Evolutionary conservation across 1,140 invertebrate species (phyloP), one percentile per base, ranked within the genome.

Genomic region (Drosophila erecta): DNA sequence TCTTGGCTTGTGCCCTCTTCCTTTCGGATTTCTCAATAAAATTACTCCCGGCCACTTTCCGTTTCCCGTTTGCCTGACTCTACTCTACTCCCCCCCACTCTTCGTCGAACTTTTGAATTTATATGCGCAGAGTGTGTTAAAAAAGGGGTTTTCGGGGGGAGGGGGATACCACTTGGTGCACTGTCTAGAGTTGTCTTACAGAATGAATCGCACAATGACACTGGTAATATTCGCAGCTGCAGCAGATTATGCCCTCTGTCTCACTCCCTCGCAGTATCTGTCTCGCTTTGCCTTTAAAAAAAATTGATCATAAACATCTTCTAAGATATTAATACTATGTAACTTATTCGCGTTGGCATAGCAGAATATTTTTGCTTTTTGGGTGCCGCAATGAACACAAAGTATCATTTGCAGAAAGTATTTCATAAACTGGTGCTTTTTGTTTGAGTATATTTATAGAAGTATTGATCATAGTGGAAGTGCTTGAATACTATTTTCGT

Each of bases 11-110:
- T 81, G 77, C 60, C 49, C 47, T 47, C 67, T 80, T 81, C 57
- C 60, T 62, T 70, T 51, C 41, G 67, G 57, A 81, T 77, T 83
- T 83, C 79, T 87, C 78, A 87, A 86, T 86, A 87, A 86, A 87
- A 77, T 65, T 75, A 81, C 81, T 49, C 66, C 77, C 46, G 77
- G 59, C 43, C 62, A 84, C 83, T 89, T 86, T 86, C 83, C 84
- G 83, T 83, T 83, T 86, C 69, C 73, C 74, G 66, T 10, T 69
- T 46, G 24, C 20, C 51, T 33, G 5, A 22, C 10, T 14, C 6
- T 15, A 22, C 35, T 33, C 33, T 4, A 4, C 4, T 4, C 11
- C 41, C 47, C 8, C 7, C 4, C 20, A 12, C 43, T 24, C 37
- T 8, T 30, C 30, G 3, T 6, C 41, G 35, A 8, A 37, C 43